Percentiles rank a stretch among this genome's conserved stretches.
These are phyloP conservation scores for Pollachius pollachius DNA, from an alignment of 2,113 vertebrate species.

Conservation along the genomic window DNA sequence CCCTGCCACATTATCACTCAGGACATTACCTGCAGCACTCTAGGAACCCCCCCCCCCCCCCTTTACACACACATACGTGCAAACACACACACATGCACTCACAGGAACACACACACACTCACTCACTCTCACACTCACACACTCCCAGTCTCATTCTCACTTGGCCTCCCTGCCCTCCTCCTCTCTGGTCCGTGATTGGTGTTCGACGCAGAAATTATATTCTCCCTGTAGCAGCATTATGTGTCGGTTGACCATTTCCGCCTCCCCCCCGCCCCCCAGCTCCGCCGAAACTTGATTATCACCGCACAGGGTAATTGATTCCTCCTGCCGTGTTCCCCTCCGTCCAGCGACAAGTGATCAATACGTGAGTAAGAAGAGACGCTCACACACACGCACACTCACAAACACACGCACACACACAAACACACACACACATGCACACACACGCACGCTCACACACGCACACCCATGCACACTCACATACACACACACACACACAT, in stretches of 20 bases:
- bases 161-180: neutral
- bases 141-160: neutral
- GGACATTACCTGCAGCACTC: conserved; percentile 25
- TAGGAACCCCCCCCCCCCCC: neutral
- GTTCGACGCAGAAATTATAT: conserved; percentile 44
- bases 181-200: conserved; percentile 23
- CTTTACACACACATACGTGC: too few species aligned
- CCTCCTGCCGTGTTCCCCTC: conserved; percentile 55
- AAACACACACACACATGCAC: neutral
- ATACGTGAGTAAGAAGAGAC: conserved; percentile 49
- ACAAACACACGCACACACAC: neutral
- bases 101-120: neutral
- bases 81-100: too few species aligned
- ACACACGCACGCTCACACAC: neutral
- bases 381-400: neutral
- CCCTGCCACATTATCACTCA: conserved; percentile 37
- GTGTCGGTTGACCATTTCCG: conserved; percentile 42
- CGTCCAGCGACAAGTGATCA: conserved; percentile 64
- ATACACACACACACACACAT: too few species aligned
- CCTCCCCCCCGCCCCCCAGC: neutral
- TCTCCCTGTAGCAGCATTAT: conserved; percentile 20
- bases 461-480: too few species aligned
- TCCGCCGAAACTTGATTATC: conserved; percentile 59
- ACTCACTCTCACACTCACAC: too few species aligned
- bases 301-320: conserved; percentile 67